phyloP scores from a whole-genome alignment of 2,888 invertebrate species.

The Alitta virens region DNA sequence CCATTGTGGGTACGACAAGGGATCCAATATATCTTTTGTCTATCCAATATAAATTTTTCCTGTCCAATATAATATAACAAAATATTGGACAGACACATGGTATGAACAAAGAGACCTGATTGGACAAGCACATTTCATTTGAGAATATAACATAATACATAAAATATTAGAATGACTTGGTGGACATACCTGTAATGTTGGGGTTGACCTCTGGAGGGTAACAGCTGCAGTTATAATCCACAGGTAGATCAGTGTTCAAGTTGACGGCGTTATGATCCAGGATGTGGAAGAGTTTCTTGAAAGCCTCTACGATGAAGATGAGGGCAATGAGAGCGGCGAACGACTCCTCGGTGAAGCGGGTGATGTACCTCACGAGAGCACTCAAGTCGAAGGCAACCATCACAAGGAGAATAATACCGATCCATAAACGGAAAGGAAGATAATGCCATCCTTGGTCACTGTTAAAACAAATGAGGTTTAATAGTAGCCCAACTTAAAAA shows the following conservation, averaged over 20 bases:
- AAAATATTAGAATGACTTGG: too few species aligned
- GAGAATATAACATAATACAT: too few species aligned
- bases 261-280: constrained; percentile 28
- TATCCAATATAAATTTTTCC: too few species aligned
- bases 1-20: too few species aligned
- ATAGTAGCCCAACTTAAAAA: too few species aligned
- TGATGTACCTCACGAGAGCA: constrained; percentile 94
- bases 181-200: too few species aligned
- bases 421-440: constrained; percentile 92
- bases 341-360: constrained; percentile 96
- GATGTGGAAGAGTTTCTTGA: constrained; percentile 82
- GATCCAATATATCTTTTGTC: too few species aligned
- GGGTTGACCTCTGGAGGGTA: constrained; percentile 10
- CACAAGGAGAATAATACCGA: constrained; percentile 78
- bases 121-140: too few species aligned
- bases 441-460: constrained; percentile 74
- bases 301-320: constrained; percentile 96
- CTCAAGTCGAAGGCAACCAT: constrained; percentile 93
- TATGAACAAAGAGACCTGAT: too few species aligned
- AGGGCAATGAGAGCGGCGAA: constrained; percentile 96
- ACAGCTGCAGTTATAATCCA: constrained; percentile 26
- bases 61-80: too few species aligned
- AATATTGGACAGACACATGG: too few species aligned
- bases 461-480: too few species aligned
- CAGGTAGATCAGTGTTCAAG: neutral